phyloP scores from a whole-genome alignment of 2,797 vertebrate species.

The Notolepis coatsorum region DNA sequence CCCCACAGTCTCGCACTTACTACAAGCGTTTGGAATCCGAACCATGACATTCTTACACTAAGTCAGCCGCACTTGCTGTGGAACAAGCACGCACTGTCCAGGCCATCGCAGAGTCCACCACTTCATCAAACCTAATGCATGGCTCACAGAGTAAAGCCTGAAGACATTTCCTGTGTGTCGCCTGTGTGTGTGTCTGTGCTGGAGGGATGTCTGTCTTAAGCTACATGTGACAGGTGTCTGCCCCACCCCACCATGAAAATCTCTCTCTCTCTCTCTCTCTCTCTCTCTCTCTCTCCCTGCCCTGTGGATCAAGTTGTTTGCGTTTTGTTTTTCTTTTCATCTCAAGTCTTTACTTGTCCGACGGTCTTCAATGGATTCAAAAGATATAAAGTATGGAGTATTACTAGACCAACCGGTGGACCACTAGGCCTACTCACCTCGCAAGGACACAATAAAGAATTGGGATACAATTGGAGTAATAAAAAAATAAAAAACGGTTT shows the following conservation, averaged over 20 bases:
- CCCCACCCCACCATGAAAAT: constrained; percentile 1
- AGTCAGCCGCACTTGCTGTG: not conserved
- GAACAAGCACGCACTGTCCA: not conserved
- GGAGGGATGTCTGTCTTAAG: not conserved
- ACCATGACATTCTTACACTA: not conserved
- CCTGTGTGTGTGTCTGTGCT: not conserved
- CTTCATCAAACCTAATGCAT: not conserved
- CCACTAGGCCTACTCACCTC: too few species aligned
- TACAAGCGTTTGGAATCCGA: not conserved
- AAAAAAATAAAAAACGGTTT: too few species aligned
- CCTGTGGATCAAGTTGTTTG: not conserved
- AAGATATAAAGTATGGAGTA: too few species aligned
- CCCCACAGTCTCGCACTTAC: not conserved
- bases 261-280: not conserved
- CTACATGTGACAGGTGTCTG: constrained; percentile 30
- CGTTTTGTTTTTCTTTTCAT: not conserved
- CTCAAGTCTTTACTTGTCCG: not conserved
- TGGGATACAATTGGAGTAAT: too few species aligned
- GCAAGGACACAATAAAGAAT: too few species aligned
- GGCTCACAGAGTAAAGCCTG: not conserved
- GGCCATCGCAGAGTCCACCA: not conserved
- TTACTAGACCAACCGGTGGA: too few species aligned
- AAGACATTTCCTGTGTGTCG: not conserved
- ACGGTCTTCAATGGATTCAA: too few species aligned
- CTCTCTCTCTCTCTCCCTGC: not conserved